phyloP scores from a whole-genome alignment of 2,797 vertebrate genomes.

The Poecilia wingei region DNA sequence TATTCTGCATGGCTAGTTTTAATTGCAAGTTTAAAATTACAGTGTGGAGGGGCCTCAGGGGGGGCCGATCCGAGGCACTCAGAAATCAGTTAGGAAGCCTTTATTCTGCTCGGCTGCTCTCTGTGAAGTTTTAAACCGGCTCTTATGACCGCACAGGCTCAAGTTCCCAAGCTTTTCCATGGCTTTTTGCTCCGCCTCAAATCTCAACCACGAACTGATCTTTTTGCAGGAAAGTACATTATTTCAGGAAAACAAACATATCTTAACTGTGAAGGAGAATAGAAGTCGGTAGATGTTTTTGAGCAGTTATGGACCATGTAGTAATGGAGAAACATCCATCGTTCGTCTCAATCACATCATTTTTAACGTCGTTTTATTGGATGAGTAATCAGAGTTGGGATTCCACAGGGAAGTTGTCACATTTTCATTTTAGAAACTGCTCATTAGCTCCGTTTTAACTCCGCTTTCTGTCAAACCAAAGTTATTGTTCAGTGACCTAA shows the following conservation, averaged over 20 bases:
- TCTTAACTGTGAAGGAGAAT: not conserved
- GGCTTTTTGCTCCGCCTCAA: conserved; percentile 8
- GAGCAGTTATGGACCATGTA: not conserved
- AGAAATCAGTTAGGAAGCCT: conserved; percentile 52
- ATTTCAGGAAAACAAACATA: not conserved
- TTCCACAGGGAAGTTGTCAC: not conserved
- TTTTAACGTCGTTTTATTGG: not conserved
- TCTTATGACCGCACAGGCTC: conserved; percentile 36
- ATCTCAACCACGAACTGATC: not conserved
- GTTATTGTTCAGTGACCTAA: too few relatives aligned
- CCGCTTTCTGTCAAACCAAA: not conserved
- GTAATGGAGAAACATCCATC: not conserved
- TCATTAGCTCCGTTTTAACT: not conserved
- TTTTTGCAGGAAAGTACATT: not conserved
- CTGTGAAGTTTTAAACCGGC: conserved; percentile 37
- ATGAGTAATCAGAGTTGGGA: not conserved
- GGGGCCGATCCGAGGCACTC: conserved; percentile 42
- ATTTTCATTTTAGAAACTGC: not conserved
- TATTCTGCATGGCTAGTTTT: conserved; percentile 65
- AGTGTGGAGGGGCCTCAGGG: not conserved
- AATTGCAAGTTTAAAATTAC: conserved; percentile 63
- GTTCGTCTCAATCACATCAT: not conserved
- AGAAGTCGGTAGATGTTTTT: not conserved
- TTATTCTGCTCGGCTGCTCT: conserved; percentile 58
- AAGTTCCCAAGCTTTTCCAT: conserved; percentile 22